Evolutionary conservation across 2,113 vertebrate genomes (phyloP), one percentile per base, ranked within the genome.

Genomic region (Xyliphius kryptos): DNA sequence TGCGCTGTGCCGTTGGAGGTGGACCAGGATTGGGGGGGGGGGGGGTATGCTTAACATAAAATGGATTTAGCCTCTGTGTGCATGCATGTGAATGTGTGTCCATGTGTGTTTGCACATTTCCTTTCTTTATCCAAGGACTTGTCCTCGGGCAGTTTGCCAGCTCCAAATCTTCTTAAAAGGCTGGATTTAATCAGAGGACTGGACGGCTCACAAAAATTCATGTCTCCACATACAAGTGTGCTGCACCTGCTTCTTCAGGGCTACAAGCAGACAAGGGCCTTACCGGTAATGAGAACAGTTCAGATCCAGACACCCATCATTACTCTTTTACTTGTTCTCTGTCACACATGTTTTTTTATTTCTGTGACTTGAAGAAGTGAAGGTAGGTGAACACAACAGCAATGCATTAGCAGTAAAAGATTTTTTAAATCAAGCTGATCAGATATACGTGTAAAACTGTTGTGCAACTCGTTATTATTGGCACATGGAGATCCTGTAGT

Each of bases 371-470:
- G 26, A 32, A 13, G 15, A 52, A 49, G 51, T 17, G 13, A 74
- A 77, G 77, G 74, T 77, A 68, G 46, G 72, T 76, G 80, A 81
- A 84, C 76, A 77, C 74, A 75, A 73, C 1, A 75, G 13, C 73
- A 58, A 67, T 50, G 46, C 53, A 66, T 63, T 62, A 55, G 74
- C 74, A 22, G 44, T 59, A 77, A 75, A 10, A 65, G 63, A 57
- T 50, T 15, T 3, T 36, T 55, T 70, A 59, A 68, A 52, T 50
- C n/a, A 74, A 79, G 71, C 68, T 22, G 75, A 77, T 83, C 81
- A 83, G 80, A 63, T 77, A 73, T 70, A 74, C 70, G 79, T 83
- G 80, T 77, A 76, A 6, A 32, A 32, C 26, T 32, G 26, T 32
- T 32, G 26, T 32, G 26, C 26, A 32, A 32, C 26, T 32, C 26